Evolutionary conservation across 2,888 invertebrate species (phyloP), one percentile per base, ranked within the genome.

Genomic region (Tinea semifulvella): DNA sequence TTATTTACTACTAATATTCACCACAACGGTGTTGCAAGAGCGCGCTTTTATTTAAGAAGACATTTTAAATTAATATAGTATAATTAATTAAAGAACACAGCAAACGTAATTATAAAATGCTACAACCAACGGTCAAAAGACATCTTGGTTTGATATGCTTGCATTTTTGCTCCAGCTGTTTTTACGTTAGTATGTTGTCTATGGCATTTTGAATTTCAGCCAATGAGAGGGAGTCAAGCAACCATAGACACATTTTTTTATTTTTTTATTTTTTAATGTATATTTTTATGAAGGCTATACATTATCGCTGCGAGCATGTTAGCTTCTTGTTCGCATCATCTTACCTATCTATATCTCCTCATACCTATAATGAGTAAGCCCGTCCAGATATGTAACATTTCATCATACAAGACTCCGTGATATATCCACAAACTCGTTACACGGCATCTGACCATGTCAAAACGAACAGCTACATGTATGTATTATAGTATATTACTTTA

Each of bases 71-170:
- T 31, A 31, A 13, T 13, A 31, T 13, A 14, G 14, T 48, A 42
- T 49, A 51, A 53, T 56, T 55, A 60, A 52, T 57, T 64, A 40
- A 68, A 61, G 14, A 14, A 31, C n/a, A 13, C 6, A 14, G n/a
- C 31, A 31, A 7, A 2, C 31, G 31, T 14, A 31, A 55, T 57
- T 58, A 51, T 59, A 72, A 67, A 59, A 60, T 68, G 68, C 68
- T 57, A 74, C 74, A 27, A 36, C 42, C 46, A 80, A 80, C 80
- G 77, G 76, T 70, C 65, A 72, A 71, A 66, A 73, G 64, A 71
- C 73, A 73, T 75, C 74, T 46, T 73, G 68, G 16, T 19, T 38
- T 17, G 19, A 18, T 22, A 14, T 16, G 36, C n/a, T 17, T 36
- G 36, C 36, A 5, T 36, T 36, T 36, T 40, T 22, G 56, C 58